These are phyloP conservation scores for Pammene aurita DNA, from an alignment of 2,888 invertebrate species.

Conservation along the genomic window DNA sequence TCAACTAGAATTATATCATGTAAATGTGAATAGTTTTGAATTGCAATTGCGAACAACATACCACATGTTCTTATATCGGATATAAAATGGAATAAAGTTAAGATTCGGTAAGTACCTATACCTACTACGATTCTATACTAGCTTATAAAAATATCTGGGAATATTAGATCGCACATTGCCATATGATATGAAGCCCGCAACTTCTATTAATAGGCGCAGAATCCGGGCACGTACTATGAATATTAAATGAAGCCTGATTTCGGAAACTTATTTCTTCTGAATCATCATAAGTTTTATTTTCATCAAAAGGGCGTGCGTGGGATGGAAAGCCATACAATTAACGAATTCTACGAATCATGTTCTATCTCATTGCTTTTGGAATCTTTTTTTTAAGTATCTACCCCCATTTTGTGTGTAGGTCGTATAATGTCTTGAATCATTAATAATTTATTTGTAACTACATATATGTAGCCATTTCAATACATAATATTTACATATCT, in stretches of 20 bases:
- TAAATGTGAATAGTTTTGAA: too few species aligned
- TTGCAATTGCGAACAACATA: too few species aligned
- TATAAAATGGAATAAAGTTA: too few species aligned
- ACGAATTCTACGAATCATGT: conserved; percentile 2
- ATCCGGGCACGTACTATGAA: conserved; percentile 10
- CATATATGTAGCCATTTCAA: too few species aligned
- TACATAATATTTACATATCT: too few species aligned
- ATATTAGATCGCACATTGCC: not conserved
- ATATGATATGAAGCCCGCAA: not conserved
- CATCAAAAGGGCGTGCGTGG: not conserved
- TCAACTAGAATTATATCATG: too few species aligned
- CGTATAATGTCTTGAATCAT: not conserved
- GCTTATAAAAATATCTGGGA: not conserved
- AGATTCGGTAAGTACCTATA: too few species aligned
- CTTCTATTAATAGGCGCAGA: conserved; percentile 6
- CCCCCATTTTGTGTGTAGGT: not conserved
- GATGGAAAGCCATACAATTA: conserved; percentile 10
- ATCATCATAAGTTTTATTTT: conserved; percentile 6
- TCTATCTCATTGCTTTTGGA: not conserved
- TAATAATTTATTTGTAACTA: not conserved
- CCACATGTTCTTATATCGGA: too few species aligned
- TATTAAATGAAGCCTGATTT: conserved; percentile 16
- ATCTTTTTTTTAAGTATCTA: not conserved
- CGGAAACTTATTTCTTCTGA: not conserved
- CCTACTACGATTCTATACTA: too few species aligned